These are phyloP conservation scores for Glaucomys volans DNA, from an alignment of 2,113 vertebrate species.

Conservation along the genomic window DNA sequence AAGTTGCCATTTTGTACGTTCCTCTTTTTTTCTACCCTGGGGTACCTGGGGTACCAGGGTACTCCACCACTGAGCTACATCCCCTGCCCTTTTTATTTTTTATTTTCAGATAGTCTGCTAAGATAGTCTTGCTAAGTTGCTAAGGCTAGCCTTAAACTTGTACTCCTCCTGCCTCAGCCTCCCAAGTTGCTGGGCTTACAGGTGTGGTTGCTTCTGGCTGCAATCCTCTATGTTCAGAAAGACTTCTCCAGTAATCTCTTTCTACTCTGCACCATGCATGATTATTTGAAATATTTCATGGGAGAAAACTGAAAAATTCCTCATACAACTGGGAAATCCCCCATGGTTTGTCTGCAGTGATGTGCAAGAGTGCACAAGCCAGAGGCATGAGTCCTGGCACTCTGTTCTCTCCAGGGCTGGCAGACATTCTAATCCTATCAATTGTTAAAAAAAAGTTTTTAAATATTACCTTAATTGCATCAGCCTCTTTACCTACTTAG, in stretches of 20 bases:
- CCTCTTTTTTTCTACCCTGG: no score
- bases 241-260: not conserved
- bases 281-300: not conserved
- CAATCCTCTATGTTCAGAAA: not conserved
- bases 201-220: no score
- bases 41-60: no score
- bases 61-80: no score
- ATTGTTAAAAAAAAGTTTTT: not conserved
- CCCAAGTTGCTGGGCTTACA: no score
- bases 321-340: not conserved
- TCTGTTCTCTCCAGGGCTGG: not conserved
- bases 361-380: not conserved
- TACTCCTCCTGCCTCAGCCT: no score
- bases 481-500: not conserved
- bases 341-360: not conserved
- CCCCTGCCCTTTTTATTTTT: no score
- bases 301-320: not conserved
- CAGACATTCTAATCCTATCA: fast-evolving
- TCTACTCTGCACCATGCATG: not conserved
- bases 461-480: not conserved
- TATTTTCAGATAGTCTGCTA: no score
- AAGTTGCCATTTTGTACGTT: not conserved
- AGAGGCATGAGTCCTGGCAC: not conserved
- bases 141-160: no score
- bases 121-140: no score